Evolutionary conservation across 1,140 invertebrate genomes (phyloP).

Genomic region (Polypedilum vanderplanki): DNA sequence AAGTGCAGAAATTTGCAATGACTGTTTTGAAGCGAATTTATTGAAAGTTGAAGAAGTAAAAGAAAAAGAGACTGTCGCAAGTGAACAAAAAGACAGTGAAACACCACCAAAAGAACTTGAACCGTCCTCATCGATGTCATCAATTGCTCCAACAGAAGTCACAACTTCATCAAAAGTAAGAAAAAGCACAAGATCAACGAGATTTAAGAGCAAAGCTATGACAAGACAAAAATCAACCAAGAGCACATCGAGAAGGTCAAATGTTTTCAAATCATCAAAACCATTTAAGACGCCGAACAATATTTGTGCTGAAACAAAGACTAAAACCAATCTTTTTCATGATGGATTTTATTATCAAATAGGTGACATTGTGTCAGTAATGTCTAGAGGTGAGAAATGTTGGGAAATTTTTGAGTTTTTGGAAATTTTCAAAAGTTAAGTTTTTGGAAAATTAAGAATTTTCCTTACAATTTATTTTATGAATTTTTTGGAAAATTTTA

Average conservation of each 20-base stretch:
- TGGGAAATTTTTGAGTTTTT: too few relatives aligned
- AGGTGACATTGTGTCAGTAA: slow-evolving; percentile 83
- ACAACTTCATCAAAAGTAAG: not conserved
- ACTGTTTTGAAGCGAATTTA: not conserved
- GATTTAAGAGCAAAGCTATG: slow-evolving; percentile 15
- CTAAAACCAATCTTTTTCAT: slow-evolving; percentile 34
- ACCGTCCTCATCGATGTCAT: too few relatives aligned
- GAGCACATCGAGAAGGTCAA: not conserved
- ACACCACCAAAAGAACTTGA: not conserved
- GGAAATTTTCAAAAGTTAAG: too few relatives aligned
- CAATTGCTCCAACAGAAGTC: not conserved
- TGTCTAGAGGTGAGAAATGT: slow-evolving; percentile 49
- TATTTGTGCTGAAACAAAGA: not conserved
- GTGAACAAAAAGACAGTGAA: not conserved
- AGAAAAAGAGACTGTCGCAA: not conserved
- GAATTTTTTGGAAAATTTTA: too few relatives aligned
- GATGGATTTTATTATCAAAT: slow-evolving; percentile 78
- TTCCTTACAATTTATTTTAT: too few relatives aligned
- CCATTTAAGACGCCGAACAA: slow-evolving; percentile 3
- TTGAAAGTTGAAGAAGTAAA: not conserved
- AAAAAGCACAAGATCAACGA: slow-evolving; percentile 16
- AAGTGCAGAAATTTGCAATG: slow-evolving; percentile 11
- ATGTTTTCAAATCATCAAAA: not conserved
- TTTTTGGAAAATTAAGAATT: too few relatives aligned
- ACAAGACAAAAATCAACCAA: slow-evolving; percentile 23